These are phyloP conservation scores for Aethes cnicana DNA, from an alignment of 2,888 invertebrate genomes.

Conservation along the genomic window DNA sequence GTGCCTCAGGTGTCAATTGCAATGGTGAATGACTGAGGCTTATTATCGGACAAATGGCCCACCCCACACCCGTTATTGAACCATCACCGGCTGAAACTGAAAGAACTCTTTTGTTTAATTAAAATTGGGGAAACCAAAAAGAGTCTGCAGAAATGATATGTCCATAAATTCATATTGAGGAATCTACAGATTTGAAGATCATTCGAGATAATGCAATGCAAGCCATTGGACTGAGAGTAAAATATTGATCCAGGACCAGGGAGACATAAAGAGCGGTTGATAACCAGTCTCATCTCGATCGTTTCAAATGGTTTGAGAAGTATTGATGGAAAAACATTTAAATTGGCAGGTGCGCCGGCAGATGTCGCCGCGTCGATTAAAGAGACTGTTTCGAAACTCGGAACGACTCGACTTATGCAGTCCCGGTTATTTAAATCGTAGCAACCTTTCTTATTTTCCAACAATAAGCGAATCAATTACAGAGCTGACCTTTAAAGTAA, in stretches of 20 bases:
- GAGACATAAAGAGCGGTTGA: conserved; percentile 40
- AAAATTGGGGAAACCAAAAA: no score
- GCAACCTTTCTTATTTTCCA: conserved; percentile 23
- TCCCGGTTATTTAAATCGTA: conserved; percentile 37
- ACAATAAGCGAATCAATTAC: conserved; percentile 27
- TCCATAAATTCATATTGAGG: conserved; percentile 22
- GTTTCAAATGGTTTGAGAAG: conserved; percentile 30
- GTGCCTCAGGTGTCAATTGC: conserved; percentile 62
- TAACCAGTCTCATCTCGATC: conserved; percentile 39
- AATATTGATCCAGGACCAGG: conserved; percentile 37
- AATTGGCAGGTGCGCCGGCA: conserved; percentile 54
- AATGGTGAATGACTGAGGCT: conserved; percentile 49
- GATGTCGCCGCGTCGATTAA: conserved; percentile 50
- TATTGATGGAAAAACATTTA: conserved; percentile 50
- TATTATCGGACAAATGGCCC: conserved; percentile 42
- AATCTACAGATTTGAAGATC: conserved; percentile 27
- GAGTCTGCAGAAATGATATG: conserved; percentile 13
- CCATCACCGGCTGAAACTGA: no score
- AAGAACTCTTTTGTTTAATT: no score
- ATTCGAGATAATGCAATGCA: conserved; percentile 28
- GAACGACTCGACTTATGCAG: conserved; percentile 46
- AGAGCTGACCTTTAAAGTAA: conserved; percentile 28
- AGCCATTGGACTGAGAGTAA: conserved; percentile 14
- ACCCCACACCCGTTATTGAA: conserved; percentile 49
- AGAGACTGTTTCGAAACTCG: conserved; percentile 43